Evolutionary conservation across 2,113 vertebrate species (phyloP).

Genomic region (Ctenomys sociabilis): DNA sequence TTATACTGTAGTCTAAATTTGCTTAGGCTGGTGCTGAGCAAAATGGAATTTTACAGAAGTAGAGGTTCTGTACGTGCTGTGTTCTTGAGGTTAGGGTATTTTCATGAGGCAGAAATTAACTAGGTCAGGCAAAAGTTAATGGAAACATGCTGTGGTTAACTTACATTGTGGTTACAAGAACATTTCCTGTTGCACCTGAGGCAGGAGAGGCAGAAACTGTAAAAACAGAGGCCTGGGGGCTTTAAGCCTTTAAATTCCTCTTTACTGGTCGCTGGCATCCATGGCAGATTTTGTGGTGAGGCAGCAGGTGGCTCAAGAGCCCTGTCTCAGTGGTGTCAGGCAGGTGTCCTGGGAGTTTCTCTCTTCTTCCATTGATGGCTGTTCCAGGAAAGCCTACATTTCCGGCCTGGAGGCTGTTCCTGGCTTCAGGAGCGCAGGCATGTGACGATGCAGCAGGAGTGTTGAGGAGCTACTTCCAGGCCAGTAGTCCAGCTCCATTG

Average conservation of each 20-base stretch:
- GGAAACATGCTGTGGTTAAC: not conserved
- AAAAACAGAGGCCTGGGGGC: not conserved
- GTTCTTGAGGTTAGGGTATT: not conserved
- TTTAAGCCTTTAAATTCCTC: not conserved
- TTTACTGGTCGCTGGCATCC: not conserved
- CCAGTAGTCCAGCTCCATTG: not conserved
- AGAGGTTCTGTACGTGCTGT: not conserved
- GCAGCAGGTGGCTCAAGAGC: not conserved
- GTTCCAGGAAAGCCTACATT: not conserved
- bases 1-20: not conserved
- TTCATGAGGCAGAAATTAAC: not conserved
- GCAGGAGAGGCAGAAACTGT: not conserved
- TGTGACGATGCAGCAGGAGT: not conserved
- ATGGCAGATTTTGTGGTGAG: not conserved
- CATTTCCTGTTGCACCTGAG: not conserved
- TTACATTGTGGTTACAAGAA: not conserved
- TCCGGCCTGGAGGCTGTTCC: not conserved
- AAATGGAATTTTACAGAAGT: not conserved
- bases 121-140: not conserved
- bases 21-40: not conserved
- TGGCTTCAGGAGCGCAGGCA: not conserved
- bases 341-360: too few relatives aligned
- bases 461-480: not conserved
- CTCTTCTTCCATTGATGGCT: accelerated
- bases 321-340: not conserved